A percentile compares a stretch with the other conserved stretches of the same genome.
Evolutionary conservation across 1,140 invertebrate genomes (phyloP).

Genomic region (Idris sp.): DNA sequence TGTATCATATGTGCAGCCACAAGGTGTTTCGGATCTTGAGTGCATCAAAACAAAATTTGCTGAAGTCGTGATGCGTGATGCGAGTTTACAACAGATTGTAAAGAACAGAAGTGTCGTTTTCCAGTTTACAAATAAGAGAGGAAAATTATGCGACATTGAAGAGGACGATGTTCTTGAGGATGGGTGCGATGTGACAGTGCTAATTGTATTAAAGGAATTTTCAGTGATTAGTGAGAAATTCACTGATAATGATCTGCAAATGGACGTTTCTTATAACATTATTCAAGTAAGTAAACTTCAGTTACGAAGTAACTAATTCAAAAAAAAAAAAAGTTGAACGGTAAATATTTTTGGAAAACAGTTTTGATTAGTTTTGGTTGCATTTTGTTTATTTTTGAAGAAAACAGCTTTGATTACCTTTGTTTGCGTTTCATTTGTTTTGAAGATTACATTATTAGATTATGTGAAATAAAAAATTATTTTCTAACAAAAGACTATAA

Average conservation of each 20-base stretch:
- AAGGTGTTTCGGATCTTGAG: constrained; percentile 7
- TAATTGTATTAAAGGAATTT: constrained; percentile 9
- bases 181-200: constrained; percentile 3
- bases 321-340: constrained; percentile 1
- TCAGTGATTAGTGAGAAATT: background rate
- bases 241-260: background rate
- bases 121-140: constrained; percentile 8
- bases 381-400: background rate
- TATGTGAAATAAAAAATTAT: background rate
- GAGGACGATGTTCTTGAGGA: constrained; percentile 9
- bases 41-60: constrained; percentile 7
- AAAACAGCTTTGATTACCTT: too few species aligned
- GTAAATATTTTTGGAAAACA: background rate
- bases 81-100: constrained; percentile 1
- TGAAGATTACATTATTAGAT: too few species aligned
- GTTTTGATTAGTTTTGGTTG: background rate
- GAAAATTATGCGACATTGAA: constrained; percentile 18
- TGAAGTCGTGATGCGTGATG: background rate
- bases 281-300: constrained; percentile 8
- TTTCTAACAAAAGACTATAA: too few species aligned
- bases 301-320: background rate
- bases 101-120: constrained; percentile 2
- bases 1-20: background rate
- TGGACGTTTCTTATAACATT: constrained; percentile 3
- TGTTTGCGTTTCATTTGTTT: too few species aligned